Base-by-base conservation (phyloP, 2,113 vertebrate genomes). In the Hippocampus comes region DNA sequence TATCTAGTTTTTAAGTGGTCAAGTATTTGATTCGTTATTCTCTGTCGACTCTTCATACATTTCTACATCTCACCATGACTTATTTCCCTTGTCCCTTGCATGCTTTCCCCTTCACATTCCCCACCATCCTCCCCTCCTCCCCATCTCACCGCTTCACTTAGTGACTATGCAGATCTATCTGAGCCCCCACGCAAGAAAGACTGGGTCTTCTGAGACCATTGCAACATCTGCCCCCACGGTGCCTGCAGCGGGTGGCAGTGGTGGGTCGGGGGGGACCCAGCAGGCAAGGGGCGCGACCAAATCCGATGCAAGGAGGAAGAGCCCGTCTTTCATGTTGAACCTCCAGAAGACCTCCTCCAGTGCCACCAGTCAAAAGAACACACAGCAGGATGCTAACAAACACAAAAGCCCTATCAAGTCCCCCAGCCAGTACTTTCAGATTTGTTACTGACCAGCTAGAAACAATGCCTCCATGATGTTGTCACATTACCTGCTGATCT, bases 151-250 rank as follows among this genome's bases (percentile, higher is more conserved):
- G 63, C 78, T 94, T 88, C 86, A 90, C 90, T 92, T 88, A 93
- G 92, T 93, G 89, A 92, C 92, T 87, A 89, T 93, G 90, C 92
- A 93, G 92, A 92, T 93, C 78, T 92, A 84, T 90, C 92, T 94
- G 93, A 93, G 90, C 90, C 91, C 88, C 82, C 87, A 79, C 78
- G 1, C 93, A 92, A 89, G 90, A 91, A 91, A 84, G 87, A 92
- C 90, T 93, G 92, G 92, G 74, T 90, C 86, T 89, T 91, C 85
- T 91, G 89, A 87, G 76, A 78, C 73, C 60, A 20, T 3, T 34
- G 72, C 82, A 83, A 82, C 82, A 71, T 86, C 82, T 46, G 74
- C 78, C 21, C 74, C 87, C 42, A 63, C 81, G 43, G 88, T 90
- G 57, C 87, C 85, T 7, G 76, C 82, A 63, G 80, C 63, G 84